These are phyloP conservation scores for Clarias platycephalus DNA, from an alignment of 2,797 vertebrate genomes.

Conservation along the genomic window DNA sequence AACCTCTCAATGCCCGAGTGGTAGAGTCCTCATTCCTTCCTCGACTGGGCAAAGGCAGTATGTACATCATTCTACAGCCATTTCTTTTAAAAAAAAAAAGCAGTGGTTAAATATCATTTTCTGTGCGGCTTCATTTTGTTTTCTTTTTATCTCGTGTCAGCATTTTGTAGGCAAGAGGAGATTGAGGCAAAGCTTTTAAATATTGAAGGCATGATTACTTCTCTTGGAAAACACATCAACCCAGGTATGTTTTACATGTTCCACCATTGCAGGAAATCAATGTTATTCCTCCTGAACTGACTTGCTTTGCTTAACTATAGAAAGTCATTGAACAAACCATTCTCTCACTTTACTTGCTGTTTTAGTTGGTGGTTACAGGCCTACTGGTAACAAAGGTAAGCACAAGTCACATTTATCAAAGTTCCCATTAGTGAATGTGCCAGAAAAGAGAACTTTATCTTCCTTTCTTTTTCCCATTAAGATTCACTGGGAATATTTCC, in stretches of 20 bases:
- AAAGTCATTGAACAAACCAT: neutral
- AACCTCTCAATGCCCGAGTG: slow-evolving; percentile 80
- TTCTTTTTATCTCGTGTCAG: slow-evolving; percentile 62
- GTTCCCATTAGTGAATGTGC: neutral
- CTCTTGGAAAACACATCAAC: slow-evolving; percentile 71
- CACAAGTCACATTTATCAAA: neutral
- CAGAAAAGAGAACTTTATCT: neutral
- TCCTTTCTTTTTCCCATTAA: slow-evolving; percentile 47
- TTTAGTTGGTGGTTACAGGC: slow-evolving; percentile 50
- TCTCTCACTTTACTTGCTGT: slow-evolving; percentile 21
- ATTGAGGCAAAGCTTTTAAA: slow-evolving; percentile 74
- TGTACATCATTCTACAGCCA: slow-evolving; percentile 23
- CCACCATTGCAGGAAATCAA: neutral
- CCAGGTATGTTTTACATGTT: slow-evolving; percentile 57
- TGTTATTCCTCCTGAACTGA: neutral
- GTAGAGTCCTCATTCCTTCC: slow-evolving; percentile 84
- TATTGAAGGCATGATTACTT: slow-evolving; percentile 80
- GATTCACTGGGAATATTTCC: slow-evolving; percentile 62
- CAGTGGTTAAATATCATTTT: slow-evolving; percentile 12
- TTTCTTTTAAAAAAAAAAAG: slow-evolving; percentile 1
- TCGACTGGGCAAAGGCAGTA: slow-evolving; percentile 69
- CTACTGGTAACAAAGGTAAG: slow-evolving; percentile 63
- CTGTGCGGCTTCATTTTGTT: neutral
- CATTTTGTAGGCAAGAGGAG: slow-evolving; percentile 77
- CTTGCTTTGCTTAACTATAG: neutral